These are phyloP conservation scores for Monomorium pharaonis DNA, from an alignment of 1,140 invertebrate species.

Conservation along the genomic window DNA sequence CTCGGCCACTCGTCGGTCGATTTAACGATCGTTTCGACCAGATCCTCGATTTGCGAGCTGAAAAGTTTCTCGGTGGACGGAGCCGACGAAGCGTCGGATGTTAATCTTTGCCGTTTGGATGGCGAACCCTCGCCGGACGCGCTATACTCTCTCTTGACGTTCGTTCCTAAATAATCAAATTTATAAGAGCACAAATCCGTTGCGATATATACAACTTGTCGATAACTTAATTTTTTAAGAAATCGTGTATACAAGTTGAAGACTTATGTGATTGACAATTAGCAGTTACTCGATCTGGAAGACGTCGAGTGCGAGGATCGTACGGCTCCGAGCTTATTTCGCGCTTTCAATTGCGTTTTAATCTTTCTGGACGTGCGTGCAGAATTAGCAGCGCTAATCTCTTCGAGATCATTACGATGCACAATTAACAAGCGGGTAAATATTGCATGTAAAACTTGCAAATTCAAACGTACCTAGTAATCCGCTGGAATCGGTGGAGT, in stretches of 20 bases:
- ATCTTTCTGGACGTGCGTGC: background rate
- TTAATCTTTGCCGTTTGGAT: conserved; percentile 69
- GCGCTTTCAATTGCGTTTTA: conserved; percentile 54
- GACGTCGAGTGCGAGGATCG: conserved; percentile 59
- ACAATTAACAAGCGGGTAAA: background rate
- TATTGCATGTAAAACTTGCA: background rate
- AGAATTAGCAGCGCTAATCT: conserved; percentile 18
- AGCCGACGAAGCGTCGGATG: background rate
- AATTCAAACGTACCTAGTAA: conserved; percentile 22
- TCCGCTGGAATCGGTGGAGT: conserved; percentile 6
- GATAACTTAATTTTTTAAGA: background rate
- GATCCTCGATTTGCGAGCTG: conserved; percentile 69
- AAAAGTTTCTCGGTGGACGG: conserved; percentile 63
- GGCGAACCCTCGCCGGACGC: conserved; percentile 68
- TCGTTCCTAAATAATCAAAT: conserved; percentile 9
- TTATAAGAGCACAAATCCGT: background rate
- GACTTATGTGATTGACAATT: background rate
- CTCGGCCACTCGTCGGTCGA: conserved; percentile 75
- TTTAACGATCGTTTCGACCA: conserved; percentile 68
- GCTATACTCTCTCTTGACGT: conserved; percentile 72
- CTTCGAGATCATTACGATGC: background rate
- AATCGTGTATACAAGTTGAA: background rate
- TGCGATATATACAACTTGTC: background rate
- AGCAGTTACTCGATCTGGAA: conserved; percentile 62
- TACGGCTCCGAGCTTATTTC: conserved; percentile 66